A percentile compares a stretch with the other conserved stretches of the same genome.
These are phyloP conservation scores for Periphyllus acericola DNA, from an alignment of 2,888 invertebrate genomes.

Conservation along the genomic window DNA sequence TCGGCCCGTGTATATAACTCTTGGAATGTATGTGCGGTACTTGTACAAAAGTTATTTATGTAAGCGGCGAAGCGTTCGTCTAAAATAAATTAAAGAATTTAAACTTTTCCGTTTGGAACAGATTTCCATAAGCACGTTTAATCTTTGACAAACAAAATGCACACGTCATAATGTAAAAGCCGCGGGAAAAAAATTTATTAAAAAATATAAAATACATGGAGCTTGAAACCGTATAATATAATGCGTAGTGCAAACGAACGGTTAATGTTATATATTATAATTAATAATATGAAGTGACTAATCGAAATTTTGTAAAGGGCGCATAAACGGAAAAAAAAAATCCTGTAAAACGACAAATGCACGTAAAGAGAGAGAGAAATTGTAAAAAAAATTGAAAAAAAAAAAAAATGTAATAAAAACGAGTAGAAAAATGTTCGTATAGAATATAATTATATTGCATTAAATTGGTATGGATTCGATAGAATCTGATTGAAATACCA, in stretches of 20 bases:
- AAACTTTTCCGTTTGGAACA: background rate
- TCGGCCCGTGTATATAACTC: background rate
- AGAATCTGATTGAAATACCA: background rate
- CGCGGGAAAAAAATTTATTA: background rate
- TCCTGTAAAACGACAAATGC: too few species aligned
- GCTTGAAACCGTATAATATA: background rate
- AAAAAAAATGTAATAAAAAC: background rate
- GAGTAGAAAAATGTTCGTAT: background rate
- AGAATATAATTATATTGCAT: background rate
- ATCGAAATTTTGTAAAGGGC: too few species aligned
- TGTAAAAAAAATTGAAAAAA: background rate
- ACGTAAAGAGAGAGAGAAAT: too few species aligned
- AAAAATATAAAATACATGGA: background rate
- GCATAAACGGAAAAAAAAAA: too few species aligned
- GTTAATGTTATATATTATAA: background rate
- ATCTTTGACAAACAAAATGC: background rate
- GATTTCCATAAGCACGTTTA: background rate
- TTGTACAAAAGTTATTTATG: conserved; percentile 22
- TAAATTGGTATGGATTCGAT: background rate
- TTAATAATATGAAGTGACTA: background rate
- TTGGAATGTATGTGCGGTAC: background rate
- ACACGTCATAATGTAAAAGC: background rate
- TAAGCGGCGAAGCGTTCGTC: background rate
- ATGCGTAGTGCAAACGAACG: background rate
- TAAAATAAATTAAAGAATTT: conserved; percentile 26